A percentile compares a stretch with the other conserved stretches of the same genome.
phyloP scores from a whole-genome alignment of 1,140 invertebrate species.

The Drosophila repleta region DNA sequence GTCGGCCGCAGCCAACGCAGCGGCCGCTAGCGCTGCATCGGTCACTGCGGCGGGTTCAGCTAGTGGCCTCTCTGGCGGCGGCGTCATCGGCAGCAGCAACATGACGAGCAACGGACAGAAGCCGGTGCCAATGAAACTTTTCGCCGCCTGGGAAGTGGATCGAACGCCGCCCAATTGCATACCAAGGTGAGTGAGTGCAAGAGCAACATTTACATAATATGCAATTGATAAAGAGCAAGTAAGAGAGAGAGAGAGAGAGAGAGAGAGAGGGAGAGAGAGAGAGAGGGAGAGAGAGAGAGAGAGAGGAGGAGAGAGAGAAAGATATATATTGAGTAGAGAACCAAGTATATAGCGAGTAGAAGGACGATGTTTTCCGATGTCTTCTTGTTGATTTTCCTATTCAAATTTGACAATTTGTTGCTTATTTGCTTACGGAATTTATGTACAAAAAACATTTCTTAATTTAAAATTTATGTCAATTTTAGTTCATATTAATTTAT shows the following conservation, averaged over 20 bases:
- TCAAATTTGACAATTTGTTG: too few relatives aligned
- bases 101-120: constrained; percentile 84
- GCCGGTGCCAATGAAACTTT: constrained; percentile 98
- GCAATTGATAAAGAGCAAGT: constrained; percentile 12
- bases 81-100: constrained; percentile 30
- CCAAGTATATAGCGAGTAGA: too few relatives aligned
- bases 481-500: too few relatives aligned
- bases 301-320: too few relatives aligned
- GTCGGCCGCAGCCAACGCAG: constrained; percentile 33
- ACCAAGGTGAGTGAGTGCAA: constrained; percentile 91
- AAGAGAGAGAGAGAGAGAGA: not conserved
- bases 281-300: too few relatives aligned
- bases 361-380: too few relatives aligned
- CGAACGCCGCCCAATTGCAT: constrained; percentile 98
- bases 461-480: too few relatives aligned
- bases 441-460: too few relatives aligned
- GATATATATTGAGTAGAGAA: too few relatives aligned
- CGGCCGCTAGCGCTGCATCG: constrained; percentile 30
- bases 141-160: constrained; percentile 99
- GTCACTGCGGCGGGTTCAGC: constrained; percentile 20
- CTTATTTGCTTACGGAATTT: too few relatives aligned
- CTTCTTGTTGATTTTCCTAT: too few relatives aligned
- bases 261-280: not conserved
- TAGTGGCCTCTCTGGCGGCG: constrained; percentile 20
- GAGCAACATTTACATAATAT: constrained; percentile 26